A percentile compares a stretch with the other conserved stretches of the same genome.
Conservation (phyloP, 2,113 vertebrate species). For the Elgaria multicarinata region DNA sequence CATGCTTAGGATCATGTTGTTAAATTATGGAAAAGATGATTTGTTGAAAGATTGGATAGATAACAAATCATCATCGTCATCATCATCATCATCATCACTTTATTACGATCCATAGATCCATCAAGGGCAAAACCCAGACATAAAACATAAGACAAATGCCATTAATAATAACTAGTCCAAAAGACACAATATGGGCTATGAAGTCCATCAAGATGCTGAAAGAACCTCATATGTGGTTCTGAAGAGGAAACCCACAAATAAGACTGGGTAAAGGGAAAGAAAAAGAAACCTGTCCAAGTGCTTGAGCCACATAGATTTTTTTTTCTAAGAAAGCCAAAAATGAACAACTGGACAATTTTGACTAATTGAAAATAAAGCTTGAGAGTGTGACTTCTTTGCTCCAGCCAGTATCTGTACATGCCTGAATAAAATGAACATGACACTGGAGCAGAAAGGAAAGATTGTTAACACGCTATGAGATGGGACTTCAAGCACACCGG, state of each 20-base stretch:
- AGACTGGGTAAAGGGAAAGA: not conserved
- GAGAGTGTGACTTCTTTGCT: not conserved
- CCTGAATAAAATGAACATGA: not conserved
- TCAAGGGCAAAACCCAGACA: no score
- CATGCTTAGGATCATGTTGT: not conserved
- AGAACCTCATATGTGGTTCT: not conserved
- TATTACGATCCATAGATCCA: no score
- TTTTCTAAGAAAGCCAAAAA: not conserved
- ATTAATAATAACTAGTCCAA: no score
- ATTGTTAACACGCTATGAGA: not conserved
- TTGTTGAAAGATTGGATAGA: not conserved
- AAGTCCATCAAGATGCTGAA: not conserved
- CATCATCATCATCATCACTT: no score
- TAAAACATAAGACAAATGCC: no score
- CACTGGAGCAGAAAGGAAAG: not conserved
- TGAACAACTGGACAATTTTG: not conserved
- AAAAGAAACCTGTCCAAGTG: not conserved
- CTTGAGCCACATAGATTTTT: not conserved
- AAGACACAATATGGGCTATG: no score
- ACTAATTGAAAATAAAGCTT: slow-evolving; percentile 2
- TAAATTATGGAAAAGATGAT: not conserved
- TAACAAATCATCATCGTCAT: no score
- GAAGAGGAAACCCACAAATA: not conserved
- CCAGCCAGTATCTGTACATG: not conserved
- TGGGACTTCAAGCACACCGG: not conserved